Conservation (phyloP, 2,888 invertebrate species). For the Dichetophora obliterata region DNA sequence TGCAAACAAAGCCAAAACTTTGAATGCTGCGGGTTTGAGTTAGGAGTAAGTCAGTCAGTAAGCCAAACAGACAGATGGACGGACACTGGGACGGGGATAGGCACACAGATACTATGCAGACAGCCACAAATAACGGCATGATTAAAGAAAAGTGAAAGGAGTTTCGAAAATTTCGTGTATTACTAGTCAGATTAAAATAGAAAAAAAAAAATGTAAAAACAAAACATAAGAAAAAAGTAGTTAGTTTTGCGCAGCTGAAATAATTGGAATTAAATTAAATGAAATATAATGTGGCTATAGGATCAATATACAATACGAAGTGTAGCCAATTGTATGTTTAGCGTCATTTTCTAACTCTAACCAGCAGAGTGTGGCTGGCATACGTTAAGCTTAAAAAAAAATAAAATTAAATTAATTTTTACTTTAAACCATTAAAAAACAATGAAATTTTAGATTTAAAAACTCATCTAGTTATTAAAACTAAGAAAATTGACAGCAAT, state of each 20-base stretch:
- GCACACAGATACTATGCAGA: neutral
- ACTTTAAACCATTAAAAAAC: neutral
- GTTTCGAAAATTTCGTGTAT: constrained; percentile 3
- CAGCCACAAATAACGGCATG: constrained; percentile 6
- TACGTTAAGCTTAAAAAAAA: neutral
- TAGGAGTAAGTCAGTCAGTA: neutral
- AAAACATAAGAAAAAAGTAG: neutral
- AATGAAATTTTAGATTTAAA: too few species aligned
- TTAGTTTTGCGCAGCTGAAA: constrained; percentile 6
- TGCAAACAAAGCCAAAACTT: neutral
- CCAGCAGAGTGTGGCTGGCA: too few species aligned
- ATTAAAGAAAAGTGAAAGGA: constrained; percentile 35
- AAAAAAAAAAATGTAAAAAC: neutral
- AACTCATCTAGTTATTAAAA: too few species aligned
- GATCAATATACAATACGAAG: constrained; percentile 16
- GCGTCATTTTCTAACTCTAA: neutral
- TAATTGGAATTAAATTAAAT: constrained; percentile 36
- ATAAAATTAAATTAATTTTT: constrained; percentile 2
- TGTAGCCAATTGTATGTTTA: neutral
- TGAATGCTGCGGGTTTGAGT: neutral
- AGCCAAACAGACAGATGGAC: neutral
- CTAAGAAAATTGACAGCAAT: too few species aligned
- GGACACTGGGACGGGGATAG: too few species aligned
- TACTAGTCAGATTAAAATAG: neutral
- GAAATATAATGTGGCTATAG: constrained; percentile 22